A percentile compares a stretch with the other conserved stretches of the same genome.
Conservation (phyloP, 2,888 invertebrate genomes). For the Sphinx pinastri region DNA sequence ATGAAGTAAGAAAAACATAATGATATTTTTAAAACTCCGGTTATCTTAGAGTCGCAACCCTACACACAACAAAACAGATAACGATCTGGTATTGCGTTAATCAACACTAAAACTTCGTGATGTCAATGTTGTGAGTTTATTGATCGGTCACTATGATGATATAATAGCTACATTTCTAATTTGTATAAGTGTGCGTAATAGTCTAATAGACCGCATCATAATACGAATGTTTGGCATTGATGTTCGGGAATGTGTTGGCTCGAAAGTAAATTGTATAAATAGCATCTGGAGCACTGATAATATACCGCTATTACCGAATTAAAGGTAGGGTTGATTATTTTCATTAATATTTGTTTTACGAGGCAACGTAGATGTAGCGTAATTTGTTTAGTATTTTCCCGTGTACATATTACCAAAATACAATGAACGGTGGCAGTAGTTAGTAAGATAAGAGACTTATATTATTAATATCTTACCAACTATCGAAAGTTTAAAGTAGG, state of each 20-base stretch:
- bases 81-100: conserved; percentile 30
- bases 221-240: conserved; percentile 7
- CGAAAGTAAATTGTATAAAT: conserved; percentile 10
- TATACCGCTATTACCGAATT: not conserved
- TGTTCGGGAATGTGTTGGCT: conserved; percentile 1
- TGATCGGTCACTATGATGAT: conserved; percentile 5
- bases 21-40: no score
- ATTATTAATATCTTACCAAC: no score
- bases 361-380: no score
- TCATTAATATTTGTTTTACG: no score
- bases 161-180: not conserved
- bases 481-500: no score
- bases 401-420: no score
- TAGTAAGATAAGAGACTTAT: no score
- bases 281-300: not conserved
- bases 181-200: conserved; percentile 1
- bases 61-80: conserved; percentile 23
- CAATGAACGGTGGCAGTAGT: no score
- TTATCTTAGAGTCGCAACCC: not conserved
- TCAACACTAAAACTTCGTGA: conserved; percentile 17
- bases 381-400: no score
- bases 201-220: not conserved
- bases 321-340: not conserved
- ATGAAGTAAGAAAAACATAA: no score
- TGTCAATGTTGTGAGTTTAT: conserved; percentile 8